Base-by-base conservation (phyloP, 2,888 invertebrate genomes). In the Aphidius colemani region DNA sequence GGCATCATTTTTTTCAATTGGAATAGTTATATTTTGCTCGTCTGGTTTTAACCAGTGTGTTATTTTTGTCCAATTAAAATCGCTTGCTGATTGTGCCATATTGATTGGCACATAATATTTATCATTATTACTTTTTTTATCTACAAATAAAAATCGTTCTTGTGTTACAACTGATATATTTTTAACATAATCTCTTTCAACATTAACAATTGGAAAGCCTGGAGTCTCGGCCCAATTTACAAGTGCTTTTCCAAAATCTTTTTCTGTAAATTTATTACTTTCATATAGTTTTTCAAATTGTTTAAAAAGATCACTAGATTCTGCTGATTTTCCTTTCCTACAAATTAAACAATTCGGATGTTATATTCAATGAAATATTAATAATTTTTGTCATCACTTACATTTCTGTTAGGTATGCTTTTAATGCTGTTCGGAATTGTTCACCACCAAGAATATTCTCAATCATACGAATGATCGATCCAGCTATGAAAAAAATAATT, bases 201-300 rank as follows among this genome's bases (percentile, higher is more conserved):
- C 87, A 0, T 78, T 85, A 1, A 91, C 78, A 2, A 90, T 83
- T 0, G 91, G 92, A 72, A 86, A 90, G 0, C 90, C 90, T 7
- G 86, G 81, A 71, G 89, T 86, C 53, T 85, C 84, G 9, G 90
- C 87, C 90, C 90, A 93, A 6, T 87, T 70, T 0, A 83, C 67
- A 66, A 83, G 81, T 64, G 85, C 64, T 1, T 43, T 0, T 2
- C 7, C 82, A 3, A 82, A 85, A 71, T 2, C 78, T 18, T n/a
- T n/a, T 39, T 10, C 0, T 4, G 13, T 7, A n/a, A 10, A 8
- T 11, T 8, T n/a, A 11, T 49, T 10, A 1, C n/a, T 44, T n/a
- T 11, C 44, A 7, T 30, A 18, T 65, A 7, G 1, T 2, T 40
- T 50, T 2, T 8, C 53, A 3, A 75, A 48, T 40, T 11, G 6